Evolutionary conservation across 2,888 invertebrate genomes (phyloP).

Genomic region (Chalcosyrphus nemorum): DNA sequence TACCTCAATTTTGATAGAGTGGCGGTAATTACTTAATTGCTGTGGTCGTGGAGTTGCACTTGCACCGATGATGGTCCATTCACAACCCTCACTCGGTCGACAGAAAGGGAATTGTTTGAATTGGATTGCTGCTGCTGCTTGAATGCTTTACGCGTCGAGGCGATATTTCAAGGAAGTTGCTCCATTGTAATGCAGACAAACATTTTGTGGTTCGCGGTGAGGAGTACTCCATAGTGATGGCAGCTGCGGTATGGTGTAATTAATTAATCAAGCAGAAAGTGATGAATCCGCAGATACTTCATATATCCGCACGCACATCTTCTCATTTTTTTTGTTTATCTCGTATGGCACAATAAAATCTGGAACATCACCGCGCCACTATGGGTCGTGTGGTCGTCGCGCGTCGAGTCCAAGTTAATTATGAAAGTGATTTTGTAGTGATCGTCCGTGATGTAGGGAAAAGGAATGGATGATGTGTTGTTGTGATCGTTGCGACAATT

Average conservation of each 20-base stretch:
- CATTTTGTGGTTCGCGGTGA: conserved; percentile 57
- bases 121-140: conserved; percentile 29
- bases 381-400: conserved; percentile 31
- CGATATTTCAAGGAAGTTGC: conserved; percentile 57
- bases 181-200: conserved; percentile 44
- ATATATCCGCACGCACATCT: conserved; percentile 32
- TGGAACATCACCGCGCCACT: conserved; percentile 39
- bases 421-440: conserved; percentile 53
- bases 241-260: conserved; percentile 68
- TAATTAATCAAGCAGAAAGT: conserved; percentile 70
- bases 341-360: conserved; percentile 44
- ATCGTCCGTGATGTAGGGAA: not conserved
- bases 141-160: conserved; percentile 18
- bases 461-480: conserved; percentile 47
- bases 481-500: conserved; percentile 68
- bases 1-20: conserved; percentile 63
- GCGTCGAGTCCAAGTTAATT: conserved; percentile 47
- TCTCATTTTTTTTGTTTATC: not conserved
- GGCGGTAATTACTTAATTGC: conserved; percentile 72
- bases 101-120: not conserved
- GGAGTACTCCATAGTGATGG: conserved; percentile 31
- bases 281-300: conserved; percentile 29
- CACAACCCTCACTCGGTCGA: conserved; percentile 11
- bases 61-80: not conserved
- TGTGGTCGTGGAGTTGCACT: conserved; percentile 65